Conservation (phyloP, 37 sponge, comb jelly and placozoan species). For the Halichondria panicea region DNA sequence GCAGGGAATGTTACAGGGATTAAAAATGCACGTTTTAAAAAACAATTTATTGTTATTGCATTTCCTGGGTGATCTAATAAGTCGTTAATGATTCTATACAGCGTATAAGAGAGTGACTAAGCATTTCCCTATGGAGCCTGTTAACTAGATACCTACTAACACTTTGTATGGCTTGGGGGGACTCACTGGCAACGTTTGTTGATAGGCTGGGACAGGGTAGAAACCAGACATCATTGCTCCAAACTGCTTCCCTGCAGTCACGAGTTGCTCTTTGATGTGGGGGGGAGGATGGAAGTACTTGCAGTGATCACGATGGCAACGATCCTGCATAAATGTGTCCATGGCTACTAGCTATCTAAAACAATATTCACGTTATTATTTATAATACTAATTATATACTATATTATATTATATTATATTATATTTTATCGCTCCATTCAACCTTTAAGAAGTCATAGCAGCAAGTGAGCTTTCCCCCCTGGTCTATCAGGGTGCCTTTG, state of each 20-base stretch:
- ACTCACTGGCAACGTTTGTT: neutral
- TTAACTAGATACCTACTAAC: too few species aligned
- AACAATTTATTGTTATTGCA: conserved; percentile 6
- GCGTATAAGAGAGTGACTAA: too few species aligned
- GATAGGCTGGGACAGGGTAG: neutral
- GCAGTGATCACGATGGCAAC: conserved; percentile 67
- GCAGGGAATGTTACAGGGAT: too few species aligned
- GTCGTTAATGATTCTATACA: too few species aligned
- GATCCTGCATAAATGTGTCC: conserved; percentile 28
- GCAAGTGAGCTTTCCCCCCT: conserved; percentile 75
- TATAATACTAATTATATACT: neutral
- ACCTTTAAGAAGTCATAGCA: conserved; percentile 88
- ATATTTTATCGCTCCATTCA: too few species aligned
- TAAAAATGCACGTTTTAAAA: too few species aligned
- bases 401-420: neutral
- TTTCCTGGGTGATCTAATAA: too few species aligned
- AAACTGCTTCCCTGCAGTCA: conserved; percentile 60
- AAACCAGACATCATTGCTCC: conserved; percentile 52
- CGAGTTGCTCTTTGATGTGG: conserved; percentile 68
- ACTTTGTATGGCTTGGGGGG: too few species aligned
- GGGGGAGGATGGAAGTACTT: conserved; percentile 79
- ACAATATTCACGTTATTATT: neutral
- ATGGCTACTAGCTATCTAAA: neutral
- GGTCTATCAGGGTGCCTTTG: conserved; percentile 21
- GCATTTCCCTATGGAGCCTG: too few species aligned